These are phyloP conservation scores for Malthinus flaveolus DNA, from an alignment of 2,888 invertebrate species.

Conservation along the genomic window DNA sequence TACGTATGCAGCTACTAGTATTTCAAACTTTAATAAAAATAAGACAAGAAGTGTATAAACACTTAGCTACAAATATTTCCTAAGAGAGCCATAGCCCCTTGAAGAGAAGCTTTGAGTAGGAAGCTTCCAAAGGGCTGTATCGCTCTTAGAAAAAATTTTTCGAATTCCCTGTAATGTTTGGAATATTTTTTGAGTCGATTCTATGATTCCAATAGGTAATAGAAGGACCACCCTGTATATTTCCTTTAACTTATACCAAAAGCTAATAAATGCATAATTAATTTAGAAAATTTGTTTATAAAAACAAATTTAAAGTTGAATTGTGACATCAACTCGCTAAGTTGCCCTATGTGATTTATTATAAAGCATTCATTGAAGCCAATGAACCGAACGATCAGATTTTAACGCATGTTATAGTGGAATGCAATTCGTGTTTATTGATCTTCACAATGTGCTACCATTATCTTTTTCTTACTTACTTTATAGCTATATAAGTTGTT, in stretches of 20 bases:
- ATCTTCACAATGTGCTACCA: constrained; percentile 17
- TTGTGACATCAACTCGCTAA: constrained; percentile 31
- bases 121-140: too few species aligned
- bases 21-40: too few species aligned
- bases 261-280: neutral
- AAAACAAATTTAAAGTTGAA: constrained; percentile 26
- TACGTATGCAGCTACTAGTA: too few species aligned
- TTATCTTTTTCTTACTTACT: constrained; percentile 22
- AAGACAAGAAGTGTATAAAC: too few species aligned
- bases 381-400: constrained; percentile 53
- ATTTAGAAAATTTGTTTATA: constrained; percentile 2
- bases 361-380: constrained; percentile 50
- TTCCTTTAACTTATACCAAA: neutral
- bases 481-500: constrained; percentile 1
- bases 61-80: too few species aligned
- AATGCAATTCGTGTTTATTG: constrained; percentile 33
- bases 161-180: too few species aligned
- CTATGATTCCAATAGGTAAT: too few species aligned
- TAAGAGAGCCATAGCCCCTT: too few species aligned
- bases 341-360: constrained; percentile 47
- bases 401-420: constrained; percentile 46
- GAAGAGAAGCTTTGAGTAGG: too few species aligned
- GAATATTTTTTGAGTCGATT: too few species aligned
- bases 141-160: too few species aligned
- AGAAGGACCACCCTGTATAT: neutral